These are phyloP conservation scores for Propithecus perrieri DNA, from an alignment of 2,797 vertebrate species.

Conservation along the genomic window DNA sequence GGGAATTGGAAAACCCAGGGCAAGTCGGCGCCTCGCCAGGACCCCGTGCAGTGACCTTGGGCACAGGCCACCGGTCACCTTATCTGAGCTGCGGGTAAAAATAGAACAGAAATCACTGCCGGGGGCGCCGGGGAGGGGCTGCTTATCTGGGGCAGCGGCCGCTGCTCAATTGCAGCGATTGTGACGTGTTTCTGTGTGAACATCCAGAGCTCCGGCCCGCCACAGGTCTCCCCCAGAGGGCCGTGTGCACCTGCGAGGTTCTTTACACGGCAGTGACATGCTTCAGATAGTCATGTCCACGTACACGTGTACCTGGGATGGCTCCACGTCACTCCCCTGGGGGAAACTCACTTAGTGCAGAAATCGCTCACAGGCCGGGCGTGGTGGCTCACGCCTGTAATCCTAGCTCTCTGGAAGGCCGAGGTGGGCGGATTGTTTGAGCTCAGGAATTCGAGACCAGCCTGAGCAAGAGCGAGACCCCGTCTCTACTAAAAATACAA, in stretches of 20 bases:
- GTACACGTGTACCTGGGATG: too few species aligned
- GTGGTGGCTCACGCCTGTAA: too few species aligned
- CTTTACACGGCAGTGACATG: rapidly evolving
- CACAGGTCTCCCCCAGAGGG: background rate
- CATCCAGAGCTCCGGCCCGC: background rate
- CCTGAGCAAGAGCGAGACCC: too few species aligned
- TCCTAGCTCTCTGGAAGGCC: too few species aligned
- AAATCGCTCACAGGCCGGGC: too few species aligned
- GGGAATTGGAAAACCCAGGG: background rate
- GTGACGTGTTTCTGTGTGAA: constrained; percentile 2
- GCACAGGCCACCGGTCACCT: background rate
- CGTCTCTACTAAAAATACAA: too few species aligned
- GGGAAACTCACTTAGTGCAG: background rate
- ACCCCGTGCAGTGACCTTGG: constrained; percentile 37
- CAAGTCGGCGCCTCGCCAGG: background rate
- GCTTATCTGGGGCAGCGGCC: constrained; percentile 37
- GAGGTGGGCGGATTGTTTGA: too few species aligned
- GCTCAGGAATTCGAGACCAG: too few species aligned
- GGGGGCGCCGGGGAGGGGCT: background rate
- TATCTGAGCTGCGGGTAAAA: constrained; percentile 53
- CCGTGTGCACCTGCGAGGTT: rapidly evolving
- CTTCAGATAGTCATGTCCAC: background rate
- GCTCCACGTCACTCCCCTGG: rapidly evolving
- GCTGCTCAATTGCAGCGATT: background rate
- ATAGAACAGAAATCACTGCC: constrained; percentile 51